phyloP scores from a whole-genome alignment of 2,888 invertebrate genomes.

The Caenorhabditis wallacei region DNA sequence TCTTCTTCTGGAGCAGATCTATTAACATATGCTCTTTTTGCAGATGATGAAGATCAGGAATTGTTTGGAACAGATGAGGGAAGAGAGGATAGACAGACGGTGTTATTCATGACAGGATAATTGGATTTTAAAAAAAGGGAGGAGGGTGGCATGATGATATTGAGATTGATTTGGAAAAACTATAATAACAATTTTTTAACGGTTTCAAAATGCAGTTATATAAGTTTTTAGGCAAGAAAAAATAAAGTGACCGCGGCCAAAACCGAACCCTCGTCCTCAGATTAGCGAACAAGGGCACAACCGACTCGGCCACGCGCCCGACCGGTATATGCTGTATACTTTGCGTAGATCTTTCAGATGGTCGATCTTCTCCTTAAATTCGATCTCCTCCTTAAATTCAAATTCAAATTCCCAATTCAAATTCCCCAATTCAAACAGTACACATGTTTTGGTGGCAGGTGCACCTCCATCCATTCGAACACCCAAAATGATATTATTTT shows the following conservation, averaged over 20 bases:
- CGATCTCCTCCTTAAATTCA: too few species aligned
- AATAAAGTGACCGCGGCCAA: too few species aligned
- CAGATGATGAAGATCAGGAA: constrained; percentile 8
- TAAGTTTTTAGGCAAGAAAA: too few species aligned
- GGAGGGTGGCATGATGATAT: neutral
- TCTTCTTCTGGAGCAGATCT: constrained; percentile 17
- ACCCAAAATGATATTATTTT: constrained; percentile 47
- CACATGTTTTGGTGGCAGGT: constrained; percentile 6
- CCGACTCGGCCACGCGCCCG: too few species aligned
- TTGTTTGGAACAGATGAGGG: constrained; percentile 1
- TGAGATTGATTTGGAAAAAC: neutral
- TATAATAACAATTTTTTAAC: too few species aligned
- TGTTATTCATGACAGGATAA: constrained; percentile 8
- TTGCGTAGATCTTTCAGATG: too few species aligned
- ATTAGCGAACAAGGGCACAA: too few species aligned
- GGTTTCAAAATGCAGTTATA: too few species aligned
- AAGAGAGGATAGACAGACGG: neutral
- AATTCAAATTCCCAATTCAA: neutral
- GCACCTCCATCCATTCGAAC: constrained; percentile 20
- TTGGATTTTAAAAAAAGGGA: constrained; percentile 1
- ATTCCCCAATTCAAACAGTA: neutral
- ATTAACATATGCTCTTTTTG: constrained; percentile 51
- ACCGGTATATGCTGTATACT: too few species aligned
- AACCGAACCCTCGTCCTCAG: too few species aligned
- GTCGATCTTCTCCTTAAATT: too few species aligned